Conservation (phyloP, 2,888 invertebrate genomes). For the Sepiola atlantica region DNA sequence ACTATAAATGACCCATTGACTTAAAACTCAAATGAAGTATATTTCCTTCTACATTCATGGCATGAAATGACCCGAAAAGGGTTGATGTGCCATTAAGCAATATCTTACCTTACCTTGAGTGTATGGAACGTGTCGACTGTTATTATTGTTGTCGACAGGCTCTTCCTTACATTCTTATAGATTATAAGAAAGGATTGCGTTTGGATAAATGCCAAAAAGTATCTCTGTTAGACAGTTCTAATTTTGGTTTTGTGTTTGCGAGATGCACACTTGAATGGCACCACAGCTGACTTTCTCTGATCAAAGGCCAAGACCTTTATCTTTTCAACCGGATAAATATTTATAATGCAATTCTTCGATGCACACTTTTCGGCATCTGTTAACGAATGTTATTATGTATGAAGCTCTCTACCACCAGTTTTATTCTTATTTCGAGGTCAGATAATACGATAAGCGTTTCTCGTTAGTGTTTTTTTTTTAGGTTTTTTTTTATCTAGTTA, state of each 20-base stretch:
- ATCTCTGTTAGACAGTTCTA: background rate
- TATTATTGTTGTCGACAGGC: background rate
- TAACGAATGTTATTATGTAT: background rate
- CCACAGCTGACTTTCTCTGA: background rate
- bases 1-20: no score
- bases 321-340: background rate
- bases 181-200: background rate
- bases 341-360: background rate
- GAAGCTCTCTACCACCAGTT: background rate
- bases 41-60: no score
- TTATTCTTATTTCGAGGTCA: background rate
- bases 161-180: background rate
- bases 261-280: background rate
- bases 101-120: background rate
- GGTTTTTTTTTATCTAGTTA: background rate
- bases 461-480: background rate
- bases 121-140: background rate
- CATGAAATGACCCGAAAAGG: no score
- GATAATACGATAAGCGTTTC: background rate
- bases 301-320: background rate
- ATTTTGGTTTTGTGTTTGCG: background rate
- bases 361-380: background rate
- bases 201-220: background rate
- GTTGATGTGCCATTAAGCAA: no score
- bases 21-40: no score